A percentile compares a stretch with the other conserved stretches of the same genome.
Conservation (phyloP, 1,140 invertebrate species). For the Bombus breviceps region DNA sequence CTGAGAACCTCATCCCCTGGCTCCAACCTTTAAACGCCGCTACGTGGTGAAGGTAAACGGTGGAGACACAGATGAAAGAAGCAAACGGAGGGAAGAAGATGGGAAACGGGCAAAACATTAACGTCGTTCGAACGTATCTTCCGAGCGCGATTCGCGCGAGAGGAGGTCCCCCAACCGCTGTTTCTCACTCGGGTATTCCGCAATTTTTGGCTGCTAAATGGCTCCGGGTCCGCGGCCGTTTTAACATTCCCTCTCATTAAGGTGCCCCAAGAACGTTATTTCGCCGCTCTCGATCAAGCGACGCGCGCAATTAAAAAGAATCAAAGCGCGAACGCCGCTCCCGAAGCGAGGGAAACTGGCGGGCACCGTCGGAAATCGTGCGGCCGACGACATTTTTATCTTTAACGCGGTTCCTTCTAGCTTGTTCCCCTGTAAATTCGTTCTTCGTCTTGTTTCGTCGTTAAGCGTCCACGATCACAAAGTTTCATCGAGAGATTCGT, state of each 20-base stretch:
- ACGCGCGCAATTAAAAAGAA: conserved; percentile 54
- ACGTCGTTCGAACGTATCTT: conserved; percentile 42
- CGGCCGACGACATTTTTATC: conserved; percentile 23
- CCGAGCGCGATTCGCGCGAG: conserved; percentile 42
- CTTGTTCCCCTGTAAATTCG: neutral
- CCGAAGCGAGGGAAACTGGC: neutral
- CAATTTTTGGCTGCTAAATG: conserved; percentile 58
- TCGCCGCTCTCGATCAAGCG: conserved; percentile 52
- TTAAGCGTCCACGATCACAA: neutral
- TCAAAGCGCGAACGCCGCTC: conserved; percentile 11
- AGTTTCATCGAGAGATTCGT: neutral
- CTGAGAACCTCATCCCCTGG: neutral
- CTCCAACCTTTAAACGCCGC: conserved; percentile 9
- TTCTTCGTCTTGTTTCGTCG: conserved; percentile 10
- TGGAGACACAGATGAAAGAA: neutral
- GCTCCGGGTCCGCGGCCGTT: conserved; percentile 35
- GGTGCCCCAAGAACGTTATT: conserved; percentile 55
- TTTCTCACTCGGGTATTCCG: conserved; percentile 44
- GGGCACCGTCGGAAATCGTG: conserved; percentile 16
- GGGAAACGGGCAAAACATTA: conserved; percentile 29
- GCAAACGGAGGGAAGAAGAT: neutral
- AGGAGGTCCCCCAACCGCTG: neutral
- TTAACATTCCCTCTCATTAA: conserved; percentile 65
- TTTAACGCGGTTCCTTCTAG: neutral
- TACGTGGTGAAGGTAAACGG: neutral